These are phyloP conservation scores for Dichetophora obliterata DNA, from an alignment of 2,888 invertebrate genomes.

Conservation along the genomic window DNA sequence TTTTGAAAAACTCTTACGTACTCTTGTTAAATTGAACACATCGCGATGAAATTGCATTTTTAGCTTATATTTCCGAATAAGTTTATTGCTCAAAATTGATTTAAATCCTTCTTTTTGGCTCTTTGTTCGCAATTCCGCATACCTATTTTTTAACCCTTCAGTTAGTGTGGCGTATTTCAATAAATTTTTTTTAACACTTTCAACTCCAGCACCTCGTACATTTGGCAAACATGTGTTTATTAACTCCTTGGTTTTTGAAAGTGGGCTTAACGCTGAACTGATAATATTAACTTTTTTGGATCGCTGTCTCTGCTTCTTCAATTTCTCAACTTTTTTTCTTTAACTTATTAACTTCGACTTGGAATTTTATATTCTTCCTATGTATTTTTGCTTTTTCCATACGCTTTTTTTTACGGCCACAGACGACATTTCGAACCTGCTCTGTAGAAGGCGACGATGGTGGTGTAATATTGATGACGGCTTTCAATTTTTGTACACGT, in stretches of 20 bases:
- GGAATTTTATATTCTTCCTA: too few species aligned
- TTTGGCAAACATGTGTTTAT: constrained; percentile 37
- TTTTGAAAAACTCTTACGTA: constrained; percentile 33
- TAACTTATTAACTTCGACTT: too few species aligned
- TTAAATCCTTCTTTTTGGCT: constrained; percentile 36
- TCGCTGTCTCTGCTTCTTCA: too few species aligned
- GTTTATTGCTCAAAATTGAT: too few species aligned
- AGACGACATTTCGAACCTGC: constrained; percentile 37
- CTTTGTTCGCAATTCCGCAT: constrained; percentile 38
- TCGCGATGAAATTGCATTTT: constrained; percentile 39
- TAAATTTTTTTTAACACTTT: constrained; percentile 38
- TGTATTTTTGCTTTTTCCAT: constrained; percentile 37
- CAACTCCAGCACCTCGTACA: constrained; percentile 35
- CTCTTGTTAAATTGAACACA: constrained; percentile 37
- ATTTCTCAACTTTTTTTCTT: too few species aligned
- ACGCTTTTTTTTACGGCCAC: constrained; percentile 38
- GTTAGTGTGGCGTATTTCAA: constrained; percentile 39
- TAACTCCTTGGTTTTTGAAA: constrained; percentile 30
- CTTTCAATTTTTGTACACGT: constrained; percentile 35
- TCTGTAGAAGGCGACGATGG: too few species aligned
- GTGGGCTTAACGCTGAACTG: too few species aligned
- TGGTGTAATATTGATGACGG: constrained; percentile 37
- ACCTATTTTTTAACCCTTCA: constrained; percentile 38
- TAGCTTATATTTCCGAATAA: constrained; percentile 37
- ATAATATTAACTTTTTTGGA: too few species aligned